These are phyloP conservation scores for Trematomus loennbergii DNA, from an alignment of 2,113 vertebrate species.

Conservation along the genomic window DNA sequence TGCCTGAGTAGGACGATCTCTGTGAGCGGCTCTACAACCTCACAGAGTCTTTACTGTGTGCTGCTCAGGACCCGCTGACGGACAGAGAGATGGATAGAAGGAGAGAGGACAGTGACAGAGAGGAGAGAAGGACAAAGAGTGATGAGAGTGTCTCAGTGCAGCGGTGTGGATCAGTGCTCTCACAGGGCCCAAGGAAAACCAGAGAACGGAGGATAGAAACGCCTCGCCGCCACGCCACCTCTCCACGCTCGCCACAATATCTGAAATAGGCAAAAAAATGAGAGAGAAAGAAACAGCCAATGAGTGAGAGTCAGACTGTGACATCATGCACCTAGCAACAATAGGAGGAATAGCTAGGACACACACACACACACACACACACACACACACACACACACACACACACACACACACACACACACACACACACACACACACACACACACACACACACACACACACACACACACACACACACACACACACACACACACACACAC, in stretches of 20 bases:
- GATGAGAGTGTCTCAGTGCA: slow-evolving; percentile 13
- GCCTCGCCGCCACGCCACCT: background rate
- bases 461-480: too few relatives aligned
- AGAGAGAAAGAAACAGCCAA: slow-evolving; percentile 63
- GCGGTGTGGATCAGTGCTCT: slow-evolving; percentile 30
- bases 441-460: background rate
- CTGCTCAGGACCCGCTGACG: background rate
- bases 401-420: background rate
- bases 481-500: background rate
- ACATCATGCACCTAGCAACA: slow-evolving; percentile 73
- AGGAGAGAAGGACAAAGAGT: background rate
- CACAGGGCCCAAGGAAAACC: slow-evolving; percentile 11
- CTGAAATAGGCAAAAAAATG: slow-evolving; percentile 47
- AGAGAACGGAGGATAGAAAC: slow-evolving; percentile 23
- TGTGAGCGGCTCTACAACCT: background rate
- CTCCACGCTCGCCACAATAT: slow-evolving; percentile 24
- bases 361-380: background rate
- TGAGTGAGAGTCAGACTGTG: slow-evolving; percentile 46
- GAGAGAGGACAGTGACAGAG: slow-evolving; percentile 3
- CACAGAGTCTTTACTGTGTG: background rate
- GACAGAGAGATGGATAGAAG: background rate
- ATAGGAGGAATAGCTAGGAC: slow-evolving; percentile 41
- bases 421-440: background rate
- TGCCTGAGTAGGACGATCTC: background rate
- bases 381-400: background rate